These are phyloP conservation scores for Pollenia amentaria DNA, from an alignment of 2,888 invertebrate species.

Conservation along the genomic window DNA sequence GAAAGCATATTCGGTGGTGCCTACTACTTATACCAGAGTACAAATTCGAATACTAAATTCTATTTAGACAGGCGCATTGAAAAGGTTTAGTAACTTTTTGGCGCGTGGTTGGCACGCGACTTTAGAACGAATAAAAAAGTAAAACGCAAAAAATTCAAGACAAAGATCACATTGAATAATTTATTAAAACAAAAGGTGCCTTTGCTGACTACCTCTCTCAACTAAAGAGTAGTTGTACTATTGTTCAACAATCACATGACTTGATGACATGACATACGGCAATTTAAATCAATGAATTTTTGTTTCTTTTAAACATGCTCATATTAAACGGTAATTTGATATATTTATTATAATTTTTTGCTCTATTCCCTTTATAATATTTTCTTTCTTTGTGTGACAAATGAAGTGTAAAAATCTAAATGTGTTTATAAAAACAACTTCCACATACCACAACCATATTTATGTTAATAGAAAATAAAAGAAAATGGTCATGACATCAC, in stretches of 20 bases:
- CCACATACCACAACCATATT: too few relatives aligned
- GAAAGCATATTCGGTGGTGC: conserved; percentile 3
- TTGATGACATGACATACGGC: conserved; percentile 48
- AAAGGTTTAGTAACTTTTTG: conserved; percentile 24
- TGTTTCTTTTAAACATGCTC: conserved; percentile 18
- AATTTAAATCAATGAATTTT: conserved; percentile 47
- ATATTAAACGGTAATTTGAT: conserved; percentile 35
- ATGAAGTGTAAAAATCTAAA: conserved; percentile 22
- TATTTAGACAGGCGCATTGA: conserved; percentile 3
- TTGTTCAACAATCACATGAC: conserved; percentile 40
- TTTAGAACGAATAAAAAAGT: conserved; percentile 36
- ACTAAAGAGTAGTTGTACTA: conserved; percentile 20
- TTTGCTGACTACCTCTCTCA: conserved; percentile 1
- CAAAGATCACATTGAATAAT: conserved; percentile 39
- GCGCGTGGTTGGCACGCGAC: conserved; percentile 68
- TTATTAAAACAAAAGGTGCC: conserved; percentile 54
- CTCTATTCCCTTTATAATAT: background rate
- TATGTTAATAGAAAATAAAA: background rate
- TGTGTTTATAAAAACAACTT: background rate
- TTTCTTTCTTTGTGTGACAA: conserved; percentile 5
- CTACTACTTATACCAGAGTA: background rate
- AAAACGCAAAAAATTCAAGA: conserved; percentile 33
- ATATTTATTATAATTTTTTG: conserved; percentile 22
- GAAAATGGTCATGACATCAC: conserved; percentile 1
- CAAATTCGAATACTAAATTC: background rate